Conservation (phyloP, 2,113 vertebrate genomes). For the Seriola rivoliana region DNA sequence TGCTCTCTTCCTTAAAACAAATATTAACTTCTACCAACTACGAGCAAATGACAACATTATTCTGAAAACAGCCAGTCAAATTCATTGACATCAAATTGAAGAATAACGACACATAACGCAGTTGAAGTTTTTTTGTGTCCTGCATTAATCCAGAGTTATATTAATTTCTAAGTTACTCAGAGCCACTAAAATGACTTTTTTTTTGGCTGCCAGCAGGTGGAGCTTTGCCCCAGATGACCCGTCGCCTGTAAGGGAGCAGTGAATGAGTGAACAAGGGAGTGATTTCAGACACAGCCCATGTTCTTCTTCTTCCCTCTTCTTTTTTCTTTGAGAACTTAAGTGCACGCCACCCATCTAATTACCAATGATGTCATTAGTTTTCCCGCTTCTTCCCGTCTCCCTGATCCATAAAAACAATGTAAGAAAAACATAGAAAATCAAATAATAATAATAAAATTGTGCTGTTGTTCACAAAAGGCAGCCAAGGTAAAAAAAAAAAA, state of each 20-base stretch:
- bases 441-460: background rate
- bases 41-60: too few species aligned
- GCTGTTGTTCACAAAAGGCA: background rate
- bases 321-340: background rate
- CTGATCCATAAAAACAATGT: conserved; percentile 18
- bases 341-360: conserved; percentile 23
- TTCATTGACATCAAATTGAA: too few species aligned
- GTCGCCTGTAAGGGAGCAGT: background rate
- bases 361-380: conserved; percentile 33
- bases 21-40: too few species aligned
- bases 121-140: too few species aligned
- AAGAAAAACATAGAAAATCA: background rate
- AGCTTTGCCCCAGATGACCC: background rate
- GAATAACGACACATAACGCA: too few species aligned
- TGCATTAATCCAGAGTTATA: too few species aligned
- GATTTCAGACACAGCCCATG: background rate
- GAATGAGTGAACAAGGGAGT: background rate
- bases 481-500: background rate
- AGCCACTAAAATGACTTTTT: background rate
- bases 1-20: too few species aligned
- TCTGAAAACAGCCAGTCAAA: too few species aligned
- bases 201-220: background rate
- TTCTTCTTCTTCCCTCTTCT: background rate
- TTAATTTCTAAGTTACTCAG: background rate
- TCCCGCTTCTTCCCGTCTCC: background rate